Percentiles rank a stretch among this genome's conserved stretches.
Conservation (phyloP, 2,888 invertebrate species). For the Drosophila anceps region DNA sequence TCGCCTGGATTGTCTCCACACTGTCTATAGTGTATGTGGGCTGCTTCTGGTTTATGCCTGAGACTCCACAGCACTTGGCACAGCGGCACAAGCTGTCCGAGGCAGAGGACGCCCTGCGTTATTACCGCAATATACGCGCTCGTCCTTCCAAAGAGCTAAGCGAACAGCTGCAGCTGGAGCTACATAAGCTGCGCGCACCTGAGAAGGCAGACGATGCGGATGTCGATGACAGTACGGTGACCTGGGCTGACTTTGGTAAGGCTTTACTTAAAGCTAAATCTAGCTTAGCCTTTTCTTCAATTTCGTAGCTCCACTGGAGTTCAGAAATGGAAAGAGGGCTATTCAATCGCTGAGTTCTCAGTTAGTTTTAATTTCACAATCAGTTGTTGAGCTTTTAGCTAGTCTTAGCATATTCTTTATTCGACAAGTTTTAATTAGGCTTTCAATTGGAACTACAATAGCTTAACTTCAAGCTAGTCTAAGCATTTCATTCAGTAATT, state of each 20-base stretch:
- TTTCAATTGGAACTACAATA: too few relatives aligned
- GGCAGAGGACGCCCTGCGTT: conserved; percentile 82
- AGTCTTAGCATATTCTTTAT: background rate
- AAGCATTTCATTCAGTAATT: too few relatives aligned
- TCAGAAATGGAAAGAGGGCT: background rate
- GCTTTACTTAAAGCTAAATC: background rate
- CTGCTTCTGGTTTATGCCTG: conserved; percentile 81
- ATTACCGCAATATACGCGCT: conserved; percentile 78
- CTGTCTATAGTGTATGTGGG: conserved; percentile 74
- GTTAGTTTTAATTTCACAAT: too few relatives aligned
- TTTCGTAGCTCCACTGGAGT: too few relatives aligned
- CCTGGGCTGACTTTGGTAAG: conserved; percentile 82
- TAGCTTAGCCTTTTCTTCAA: too few relatives aligned
- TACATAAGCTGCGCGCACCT: conserved; percentile 74
- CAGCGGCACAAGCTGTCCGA: conserved; percentile 71
- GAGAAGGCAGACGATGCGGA: conserved; percentile 42
- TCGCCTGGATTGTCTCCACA: conserved; percentile 71
- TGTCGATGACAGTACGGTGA: conserved; percentile 43
- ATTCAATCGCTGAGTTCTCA: background rate
- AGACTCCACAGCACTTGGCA: conserved; percentile 83
- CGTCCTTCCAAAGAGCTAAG: conserved; percentile 67
- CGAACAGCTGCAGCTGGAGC: conserved; percentile 77
- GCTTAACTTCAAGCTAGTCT: too few relatives aligned
- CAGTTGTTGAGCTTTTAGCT: background rate
- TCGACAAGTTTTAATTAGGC: too few relatives aligned